A percentile compares a stretch with the other conserved stretches of the same genome.
Conservation (phyloP, 2,113 vertebrate genomes). For the Muscicapa adusta region DNA sequence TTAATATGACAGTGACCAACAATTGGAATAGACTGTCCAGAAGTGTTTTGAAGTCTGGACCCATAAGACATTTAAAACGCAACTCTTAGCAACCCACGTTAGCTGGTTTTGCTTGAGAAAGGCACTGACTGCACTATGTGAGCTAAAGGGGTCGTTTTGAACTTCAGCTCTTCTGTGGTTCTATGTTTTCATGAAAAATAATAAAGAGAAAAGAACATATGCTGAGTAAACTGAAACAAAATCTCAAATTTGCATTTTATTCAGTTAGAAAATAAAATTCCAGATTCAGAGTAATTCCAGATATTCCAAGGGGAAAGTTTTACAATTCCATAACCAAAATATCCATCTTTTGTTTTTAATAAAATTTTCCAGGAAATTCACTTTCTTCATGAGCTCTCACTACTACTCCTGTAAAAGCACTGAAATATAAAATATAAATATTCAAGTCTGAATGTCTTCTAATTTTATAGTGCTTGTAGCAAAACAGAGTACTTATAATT, state of each 20-base stretch:
- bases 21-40: neutral
- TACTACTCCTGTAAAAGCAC: neutral
- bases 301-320: neutral
- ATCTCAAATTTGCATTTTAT: neutral
- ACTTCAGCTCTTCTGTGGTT: neutral
- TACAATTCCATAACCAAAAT: neutral
- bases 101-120: neutral
- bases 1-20: neutral
- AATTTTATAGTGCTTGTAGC: neutral
- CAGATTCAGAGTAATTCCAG: neutral
- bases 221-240: neutral
- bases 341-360: neutral
- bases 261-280: neutral
- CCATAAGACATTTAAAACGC: neutral
- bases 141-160: neutral
- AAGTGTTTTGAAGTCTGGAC: neutral
- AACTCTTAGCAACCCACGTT: neutral
- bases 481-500: neutral
- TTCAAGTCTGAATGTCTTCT: neutral
- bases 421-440: neutral
- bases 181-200: neutral
- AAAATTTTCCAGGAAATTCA: neutral
- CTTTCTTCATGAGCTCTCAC: neutral
- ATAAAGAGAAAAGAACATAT: neutral
- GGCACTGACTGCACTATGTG: fast-evolving